A percentile compares a stretch with the other conserved stretches of the same genome.
These are phyloP conservation scores for Deilephila porcellus DNA, from an alignment of 2,888 invertebrate species.

Conservation along the genomic window DNA sequence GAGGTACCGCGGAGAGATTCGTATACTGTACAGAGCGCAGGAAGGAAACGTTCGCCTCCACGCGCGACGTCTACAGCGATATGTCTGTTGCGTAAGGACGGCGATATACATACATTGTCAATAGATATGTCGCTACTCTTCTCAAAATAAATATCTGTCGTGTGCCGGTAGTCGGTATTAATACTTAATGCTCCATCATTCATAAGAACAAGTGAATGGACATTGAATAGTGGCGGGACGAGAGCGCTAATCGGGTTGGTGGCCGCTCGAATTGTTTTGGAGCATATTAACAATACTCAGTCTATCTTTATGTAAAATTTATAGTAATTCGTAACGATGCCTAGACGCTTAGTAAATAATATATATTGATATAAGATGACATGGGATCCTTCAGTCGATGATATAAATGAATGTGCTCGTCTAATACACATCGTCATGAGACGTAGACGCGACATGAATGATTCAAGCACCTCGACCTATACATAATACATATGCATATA, in stretches of 20 bases:
- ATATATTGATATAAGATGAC: constrained; percentile 24
- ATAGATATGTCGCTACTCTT: constrained; percentile 38
- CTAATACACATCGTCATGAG: neutral
- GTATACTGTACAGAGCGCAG: constrained; percentile 37
- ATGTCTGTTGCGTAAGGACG: constrained; percentile 76
- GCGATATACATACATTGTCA: constrained; percentile 61
- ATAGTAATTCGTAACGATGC: constrained; percentile 43
- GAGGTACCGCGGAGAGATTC: constrained; percentile 46
- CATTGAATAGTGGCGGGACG: neutral
- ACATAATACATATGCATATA: constrained; percentile 10
- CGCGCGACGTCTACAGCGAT: constrained; percentile 63
- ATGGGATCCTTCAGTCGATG: constrained; percentile 18
- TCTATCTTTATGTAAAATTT: constrained; percentile 67
- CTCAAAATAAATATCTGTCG: constrained; percentile 37
- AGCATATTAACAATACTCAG: constrained; percentile 77
- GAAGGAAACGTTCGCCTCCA: constrained; percentile 45
- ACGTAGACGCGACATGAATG: constrained; percentile 15
- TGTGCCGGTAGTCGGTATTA: constrained; percentile 1
- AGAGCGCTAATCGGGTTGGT: neutral
- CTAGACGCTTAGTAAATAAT: constrained; percentile 19
- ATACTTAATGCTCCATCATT: neutral
- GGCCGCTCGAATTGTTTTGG: constrained; percentile 54
- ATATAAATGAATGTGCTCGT: constrained; percentile 12
- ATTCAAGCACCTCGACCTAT: constrained; percentile 25
- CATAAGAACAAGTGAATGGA: neutral